Evolutionary conservation across 2,113 vertebrate species (phyloP).

Genomic region (Sinosuthora webbiana): DNA sequence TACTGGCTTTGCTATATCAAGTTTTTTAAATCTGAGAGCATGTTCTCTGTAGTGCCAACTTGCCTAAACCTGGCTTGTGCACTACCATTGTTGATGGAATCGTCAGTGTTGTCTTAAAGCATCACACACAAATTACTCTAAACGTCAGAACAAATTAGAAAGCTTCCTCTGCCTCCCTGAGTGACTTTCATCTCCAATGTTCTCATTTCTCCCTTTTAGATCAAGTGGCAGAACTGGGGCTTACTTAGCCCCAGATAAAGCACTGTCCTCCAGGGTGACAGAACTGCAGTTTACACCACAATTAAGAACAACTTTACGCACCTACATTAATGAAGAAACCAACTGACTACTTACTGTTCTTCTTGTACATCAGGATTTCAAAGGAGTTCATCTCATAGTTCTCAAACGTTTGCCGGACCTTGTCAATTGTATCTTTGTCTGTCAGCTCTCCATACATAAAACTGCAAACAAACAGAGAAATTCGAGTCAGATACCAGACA

Average conservation of each 20-base stretch:
- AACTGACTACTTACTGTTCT: conserved; percentile 87
- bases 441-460: conserved; percentile 98
- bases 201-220: not conserved
- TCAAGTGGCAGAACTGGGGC: not conserved
- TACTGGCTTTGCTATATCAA: not conserved
- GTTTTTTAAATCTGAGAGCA: not conserved
- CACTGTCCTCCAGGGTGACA: not conserved
- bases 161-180: not conserved
- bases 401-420: conserved; percentile 91
- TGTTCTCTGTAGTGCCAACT: not conserved
- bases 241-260: not conserved
- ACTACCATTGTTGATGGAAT: not conserved
- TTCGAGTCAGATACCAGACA: conserved; percentile 8
- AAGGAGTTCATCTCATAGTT: conserved; percentile 96
- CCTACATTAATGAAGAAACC: not conserved
- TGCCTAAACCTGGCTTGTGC: not conserved
- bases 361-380: conserved; percentile 98
- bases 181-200: not conserved
- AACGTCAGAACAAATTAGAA: conserved; percentile 31
- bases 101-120: conserved; percentile 16
- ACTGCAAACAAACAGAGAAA: conserved; percentile 73
- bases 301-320: not conserved
- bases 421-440: conserved; percentile 89
- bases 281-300: not conserved
- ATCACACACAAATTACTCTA: conserved; percentile 17